phyloP scores from a whole-genome alignment of 2,113 vertebrate genomes.

The Macrotus californicus region DNA sequence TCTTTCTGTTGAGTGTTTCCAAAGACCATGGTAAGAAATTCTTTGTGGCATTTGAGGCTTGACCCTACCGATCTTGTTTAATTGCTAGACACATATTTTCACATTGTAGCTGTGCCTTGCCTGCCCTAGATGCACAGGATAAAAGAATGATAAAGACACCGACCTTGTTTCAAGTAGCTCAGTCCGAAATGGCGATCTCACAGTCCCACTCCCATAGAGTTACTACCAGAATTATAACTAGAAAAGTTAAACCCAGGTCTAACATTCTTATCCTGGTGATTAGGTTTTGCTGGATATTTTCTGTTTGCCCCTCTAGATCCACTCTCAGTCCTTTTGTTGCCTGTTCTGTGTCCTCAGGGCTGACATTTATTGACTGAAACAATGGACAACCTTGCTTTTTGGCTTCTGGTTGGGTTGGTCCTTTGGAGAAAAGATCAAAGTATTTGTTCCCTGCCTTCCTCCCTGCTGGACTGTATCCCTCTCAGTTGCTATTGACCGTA shows the following conservation, averaged over 20 bases:
- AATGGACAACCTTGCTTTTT: neutral
- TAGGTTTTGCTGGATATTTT: neutral
- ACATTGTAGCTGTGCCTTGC: neutral
- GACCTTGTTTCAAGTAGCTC: neutral
- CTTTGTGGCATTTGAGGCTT: neutral
- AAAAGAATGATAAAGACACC: neutral
- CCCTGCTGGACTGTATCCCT: neutral
- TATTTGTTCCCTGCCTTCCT: neutral
- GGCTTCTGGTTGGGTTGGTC: neutral
- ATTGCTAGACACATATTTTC: neutral
- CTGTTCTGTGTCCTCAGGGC: neutral
- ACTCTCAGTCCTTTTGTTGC: neutral
- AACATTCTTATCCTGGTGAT: neutral
- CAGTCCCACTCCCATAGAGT: neutral
- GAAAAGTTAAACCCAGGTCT: neutral
- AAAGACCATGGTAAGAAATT: neutral
- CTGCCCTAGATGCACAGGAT: neutral
- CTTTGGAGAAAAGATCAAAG: neutral
- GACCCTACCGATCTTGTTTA: neutral
- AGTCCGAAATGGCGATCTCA: neutral
- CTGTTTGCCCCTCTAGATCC: neutral
- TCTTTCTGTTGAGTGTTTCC: neutral
- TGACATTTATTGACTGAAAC: neutral
- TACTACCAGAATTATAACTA: neutral
- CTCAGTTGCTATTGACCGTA: neutral